Conservation (phyloP, 2,113 vertebrate genomes). For the Odocoileus virginianus region DNA sequence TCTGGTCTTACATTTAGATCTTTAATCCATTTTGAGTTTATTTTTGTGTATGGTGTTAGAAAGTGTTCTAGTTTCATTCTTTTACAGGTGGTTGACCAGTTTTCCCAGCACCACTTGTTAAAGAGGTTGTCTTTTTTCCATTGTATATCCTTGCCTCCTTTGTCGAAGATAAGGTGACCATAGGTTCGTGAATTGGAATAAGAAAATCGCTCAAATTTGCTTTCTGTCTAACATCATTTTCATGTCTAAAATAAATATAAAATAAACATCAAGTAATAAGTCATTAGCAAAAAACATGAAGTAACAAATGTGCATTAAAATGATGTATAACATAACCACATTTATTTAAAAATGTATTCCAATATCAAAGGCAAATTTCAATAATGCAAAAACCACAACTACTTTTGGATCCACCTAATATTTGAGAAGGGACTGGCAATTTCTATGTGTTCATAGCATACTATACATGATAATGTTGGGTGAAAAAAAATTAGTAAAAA, state of each 20-base stretch:
- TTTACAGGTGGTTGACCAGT: too few species aligned
- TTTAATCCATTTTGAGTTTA: too few species aligned
- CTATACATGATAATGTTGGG: neutral
- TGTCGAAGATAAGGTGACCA: too few species aligned
- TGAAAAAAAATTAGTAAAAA: constrained; percentile 8
- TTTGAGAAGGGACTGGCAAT: neutral
- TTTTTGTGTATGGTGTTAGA: too few species aligned
- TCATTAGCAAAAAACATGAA: neutral
- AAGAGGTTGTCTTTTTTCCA: too few species aligned
- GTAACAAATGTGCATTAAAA: neutral
- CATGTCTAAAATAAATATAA: neutral
- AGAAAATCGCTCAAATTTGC: neutral
- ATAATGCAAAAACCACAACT: neutral
- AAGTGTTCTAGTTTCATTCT: too few species aligned
- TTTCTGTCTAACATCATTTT: neutral
- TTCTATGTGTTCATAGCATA: neutral
- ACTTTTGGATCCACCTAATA: neutral
- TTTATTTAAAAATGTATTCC: neutral
- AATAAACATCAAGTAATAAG: neutral
- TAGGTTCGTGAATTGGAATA: neutral
- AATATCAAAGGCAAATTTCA: neutral
- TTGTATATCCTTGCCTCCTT: too few species aligned
- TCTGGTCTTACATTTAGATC: too few species aligned
- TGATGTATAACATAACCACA: neutral
- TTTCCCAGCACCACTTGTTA: too few species aligned